Evolutionary conservation across 1,140 invertebrate species (phyloP), one percentile per base, ranked within the genome.

Genomic region (Adoxophyes honmai): DNA sequence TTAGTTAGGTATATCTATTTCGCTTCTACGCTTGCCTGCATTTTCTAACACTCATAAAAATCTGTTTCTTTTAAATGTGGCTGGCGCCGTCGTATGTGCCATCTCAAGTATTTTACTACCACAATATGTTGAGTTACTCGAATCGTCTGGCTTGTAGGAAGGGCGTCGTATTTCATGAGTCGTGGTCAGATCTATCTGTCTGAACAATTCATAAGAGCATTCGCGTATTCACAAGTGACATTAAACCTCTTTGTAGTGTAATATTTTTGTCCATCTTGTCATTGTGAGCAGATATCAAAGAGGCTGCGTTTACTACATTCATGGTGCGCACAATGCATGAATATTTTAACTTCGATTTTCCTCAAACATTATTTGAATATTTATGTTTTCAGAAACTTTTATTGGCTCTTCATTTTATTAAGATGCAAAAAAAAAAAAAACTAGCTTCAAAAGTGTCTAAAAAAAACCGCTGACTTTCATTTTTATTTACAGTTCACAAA

Each of bases 131-230:
- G 72, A 65, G 72, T 81, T 71, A 73, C 60, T 70, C 69, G 65
- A 66, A 70, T 64, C 37, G 69, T 70, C 64, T 68, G 65, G 60
- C 70, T 65, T 42, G 68, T 56, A 62, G 64, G 71, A 36, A 21
- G 35, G 70, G 76, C 70, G 66, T 83, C 79, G 75, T 86, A 83
- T 84, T 88, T 79, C 76, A 82, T 73, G 73, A 76, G 81, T 85
- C 83, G 85, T 82, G 83, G 67, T 67, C 70, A 86, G 85, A 88
- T 88, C 76, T 79, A 88, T 88, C 83, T 84, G 68, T 66, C 63
- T 65, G 52, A 56, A 59, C 68, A 73, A 77, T 80, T 81, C 77
- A 81, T 81, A 78, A 71, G 66, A 74, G 70, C 76, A 81, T 81
- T 76, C 73, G 67, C 73, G 74, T 62, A 61, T 64, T 64, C 53